Base-by-base conservation (phyloP, 2,797 vertebrate genomes). In the Buceros bicornis region DNA sequence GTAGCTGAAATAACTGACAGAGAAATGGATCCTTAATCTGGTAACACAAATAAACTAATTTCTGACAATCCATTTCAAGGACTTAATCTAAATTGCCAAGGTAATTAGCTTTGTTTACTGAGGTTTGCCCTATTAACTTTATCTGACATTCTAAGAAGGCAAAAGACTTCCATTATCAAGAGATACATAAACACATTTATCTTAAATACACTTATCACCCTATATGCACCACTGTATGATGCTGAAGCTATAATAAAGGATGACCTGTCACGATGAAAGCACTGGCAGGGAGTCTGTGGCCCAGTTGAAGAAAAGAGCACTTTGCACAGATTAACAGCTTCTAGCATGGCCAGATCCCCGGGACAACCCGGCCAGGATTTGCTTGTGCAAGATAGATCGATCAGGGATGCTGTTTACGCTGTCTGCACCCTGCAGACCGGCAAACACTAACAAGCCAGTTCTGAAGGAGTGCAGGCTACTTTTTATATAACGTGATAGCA, bases 1-100 rank as follows among this genome's bases (percentile, higher is more conserved):
- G 48, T 8, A 92, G 53, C n/a, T 51, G 77, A 90, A 82, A 73
- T 45, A 73, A 66, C 61, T 82, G 35, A 79, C 50, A 65, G 29
- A 87, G 28, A 93, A 88, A 87, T 2, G 1, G 47, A 88, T 86
- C 47, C 80, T 89, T 90, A 69, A 69, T 78, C 58, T 87, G 33
- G 21, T 67, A 89, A 89, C 37, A 89, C 69, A 67, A 81, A 83
- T 37, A 90, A 92, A 91, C n/a, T 82, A 6, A 89, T 92, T 97
- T 94, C 89, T 96, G 89, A 76, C 80, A 91, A 93, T 81, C 77
- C 61, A 65, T 91, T 95, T 96, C 67, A 66, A 82, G 69, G 72
- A 83, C 54, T 84, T 93, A 80, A 87, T 85, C 57, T 86, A 92
- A 82, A 85, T 69, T 89, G 51, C 56, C 51, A 61, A 73, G 43